Evolutionary conservation across 2,797 vertebrate genomes (phyloP).

Genomic region (Sebastiscus tertius): DNA sequence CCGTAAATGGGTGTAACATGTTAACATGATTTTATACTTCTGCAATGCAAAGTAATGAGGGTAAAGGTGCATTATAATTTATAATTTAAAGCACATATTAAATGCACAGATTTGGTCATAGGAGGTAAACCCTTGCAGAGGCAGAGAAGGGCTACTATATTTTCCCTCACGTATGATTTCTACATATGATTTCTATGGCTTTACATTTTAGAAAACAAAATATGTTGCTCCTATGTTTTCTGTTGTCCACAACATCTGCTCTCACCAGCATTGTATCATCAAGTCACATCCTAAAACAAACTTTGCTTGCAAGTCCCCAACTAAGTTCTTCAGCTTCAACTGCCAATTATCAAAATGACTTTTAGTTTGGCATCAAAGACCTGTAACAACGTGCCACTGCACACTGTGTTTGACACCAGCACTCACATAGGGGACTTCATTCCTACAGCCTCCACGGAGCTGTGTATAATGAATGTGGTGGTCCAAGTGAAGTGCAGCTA

Average conservation of each 20-base stretch:
- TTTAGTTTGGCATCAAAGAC: not conserved
- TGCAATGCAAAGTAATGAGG: not conserved
- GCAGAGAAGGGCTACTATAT: not conserved
- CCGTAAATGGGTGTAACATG: not conserved
- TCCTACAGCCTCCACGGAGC: not conserved
- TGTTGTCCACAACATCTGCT: not conserved
- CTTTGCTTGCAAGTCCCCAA: not conserved
- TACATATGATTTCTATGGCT: not conserved
- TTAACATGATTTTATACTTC: not conserved
- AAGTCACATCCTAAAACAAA: not conserved
- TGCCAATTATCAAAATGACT: not conserved
- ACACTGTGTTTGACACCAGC: not conserved
- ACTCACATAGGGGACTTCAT: not conserved
- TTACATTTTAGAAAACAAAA: not conserved
- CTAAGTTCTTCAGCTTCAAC: not conserved
- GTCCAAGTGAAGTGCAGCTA: conserved; percentile 5
- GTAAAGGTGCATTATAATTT: not conserved
- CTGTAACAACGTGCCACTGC: not conserved
- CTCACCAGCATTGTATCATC: not conserved
- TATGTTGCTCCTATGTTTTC: not conserved
- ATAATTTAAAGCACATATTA: too few species aligned
- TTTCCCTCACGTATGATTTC: not conserved
- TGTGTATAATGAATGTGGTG: conserved; percentile 5
- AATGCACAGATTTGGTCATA: not conserved
- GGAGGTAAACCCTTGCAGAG: not conserved